Base-by-base conservation (phyloP, 1,140 invertebrate species). In the Microplitis mediator region DNA sequence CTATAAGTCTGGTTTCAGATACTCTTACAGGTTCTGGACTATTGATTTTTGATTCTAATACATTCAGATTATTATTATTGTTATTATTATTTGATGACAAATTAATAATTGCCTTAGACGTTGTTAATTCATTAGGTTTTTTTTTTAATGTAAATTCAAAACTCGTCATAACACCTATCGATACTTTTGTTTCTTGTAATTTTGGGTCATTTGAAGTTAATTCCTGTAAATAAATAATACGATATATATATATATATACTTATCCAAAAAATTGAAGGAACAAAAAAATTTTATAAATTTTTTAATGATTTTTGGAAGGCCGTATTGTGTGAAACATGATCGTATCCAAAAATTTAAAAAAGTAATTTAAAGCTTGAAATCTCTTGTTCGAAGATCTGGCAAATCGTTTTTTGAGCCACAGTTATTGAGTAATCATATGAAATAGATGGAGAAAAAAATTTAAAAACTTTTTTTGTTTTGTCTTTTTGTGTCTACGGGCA, bases 111-210 rank as follows among this genome's bases (percentile, higher is more conserved):
- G 31, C 39, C 14, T 69, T 72, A 8, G 16, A 31, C 2, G 23
- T 23, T 23, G 23, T 23, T 23, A 23, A 23, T 82, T 88, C 73
- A 86, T 88, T 69, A 34, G 81, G 84, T 76, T 78, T 86, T 58
- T 87, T 87, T 68, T 87, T 83, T n/a, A 91, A 83, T 3, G 89
- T 90, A 72, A 92, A 88, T 83, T 92, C 91, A 84, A 92, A 91
- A 82, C 91, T 92, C 3, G 91, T 92, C 89, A 91, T 92, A 8
- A 92, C 90, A 72, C 91, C 91, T 73, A 92, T 91, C 1, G 91
- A 91, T 75, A 92, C 90, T 77, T 92, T 91, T 35, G 89, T 87
- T 69, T 88, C 87, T 64, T n/a, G 13, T 8, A 50, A 3, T 23
- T n/a, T 36, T 35, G 3, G 50, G 9, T 32, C n/a, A 13, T 5